Percentiles rank a stretch among this genome's conserved stretches.
These are phyloP conservation scores for Drosophila ochracea DNA, from an alignment of 2,888 invertebrate species.

Conservation along the genomic window DNA sequence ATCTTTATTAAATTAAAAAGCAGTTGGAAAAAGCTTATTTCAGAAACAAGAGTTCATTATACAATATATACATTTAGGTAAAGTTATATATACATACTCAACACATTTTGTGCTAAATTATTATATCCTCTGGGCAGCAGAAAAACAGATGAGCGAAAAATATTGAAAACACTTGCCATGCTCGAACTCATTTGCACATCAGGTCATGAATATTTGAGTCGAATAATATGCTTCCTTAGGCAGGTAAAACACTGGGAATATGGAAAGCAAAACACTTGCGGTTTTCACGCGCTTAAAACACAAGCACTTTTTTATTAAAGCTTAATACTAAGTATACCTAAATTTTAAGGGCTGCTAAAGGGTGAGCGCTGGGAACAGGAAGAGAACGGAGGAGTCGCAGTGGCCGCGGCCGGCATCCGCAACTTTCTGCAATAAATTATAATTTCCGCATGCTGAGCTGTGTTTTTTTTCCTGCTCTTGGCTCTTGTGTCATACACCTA, in stretches of 20 bases:
- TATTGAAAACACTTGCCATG: slow-evolving; percentile 30
- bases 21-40: background rate
- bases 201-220: slow-evolving; percentile 36
- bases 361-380: background rate
- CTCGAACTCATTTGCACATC: slow-evolving; percentile 29
- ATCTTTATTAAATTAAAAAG: background rate
- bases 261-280: slow-evolving; percentile 28
- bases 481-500: slow-evolving; percentile 14
- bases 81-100: background rate
- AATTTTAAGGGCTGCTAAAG: slow-evolving; percentile 24
- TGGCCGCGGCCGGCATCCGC: slow-evolving; percentile 56
- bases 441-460: slow-evolving; percentile 70
- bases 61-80: background rate
- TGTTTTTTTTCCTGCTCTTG: background rate
- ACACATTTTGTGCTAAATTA: slow-evolving; percentile 7
- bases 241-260: slow-evolving; percentile 16
- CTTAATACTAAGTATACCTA: slow-evolving; percentile 39
- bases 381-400: slow-evolving; percentile 31
- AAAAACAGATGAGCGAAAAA: background rate
- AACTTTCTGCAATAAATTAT: slow-evolving; percentile 77
- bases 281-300: slow-evolving; percentile 14
- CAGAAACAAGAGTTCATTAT: background rate
- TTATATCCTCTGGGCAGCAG: background rate
- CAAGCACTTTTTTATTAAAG: slow-evolving; percentile 35
- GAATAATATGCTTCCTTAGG: slow-evolving; percentile 20